A percentile compares a stretch with the other conserved stretches of the same genome.
Conservation (phyloP, 2,888 invertebrate genomes). For the Cryptocephalus moraei region DNA sequence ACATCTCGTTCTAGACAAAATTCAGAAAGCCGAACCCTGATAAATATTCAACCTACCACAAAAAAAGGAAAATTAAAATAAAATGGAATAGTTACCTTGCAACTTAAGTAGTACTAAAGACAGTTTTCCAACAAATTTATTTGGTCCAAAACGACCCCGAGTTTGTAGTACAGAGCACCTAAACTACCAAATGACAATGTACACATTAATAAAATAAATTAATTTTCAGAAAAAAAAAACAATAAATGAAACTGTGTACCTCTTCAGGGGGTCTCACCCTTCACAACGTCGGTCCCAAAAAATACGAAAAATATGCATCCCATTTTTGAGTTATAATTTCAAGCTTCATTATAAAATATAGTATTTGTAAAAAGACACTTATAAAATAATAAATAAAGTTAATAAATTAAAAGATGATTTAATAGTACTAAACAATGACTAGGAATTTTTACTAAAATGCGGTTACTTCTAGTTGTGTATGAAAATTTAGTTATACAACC, state of each 20-base stretch:
- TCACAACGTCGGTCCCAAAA: neutral
- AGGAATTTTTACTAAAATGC: constrained; percentile 5
- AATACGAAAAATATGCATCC: neutral
- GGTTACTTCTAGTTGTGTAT: no score
- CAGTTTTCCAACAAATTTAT: constrained; percentile 13
- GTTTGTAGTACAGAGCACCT: neutral
- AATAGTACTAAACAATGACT: constrained; percentile 4
- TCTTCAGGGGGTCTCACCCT: no score
- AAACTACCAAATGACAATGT: neutral
- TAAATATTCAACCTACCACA: constrained; percentile 4
- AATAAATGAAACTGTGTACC: neutral
- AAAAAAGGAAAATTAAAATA: constrained; percentile 9
- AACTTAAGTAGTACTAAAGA: constrained; percentile 9
- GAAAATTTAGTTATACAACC: no score
- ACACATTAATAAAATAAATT: neutral
- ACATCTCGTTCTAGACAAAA: constrained; percentile 4
- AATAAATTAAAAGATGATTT: constrained; percentile 6
- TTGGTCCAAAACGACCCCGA: constrained; percentile 14
- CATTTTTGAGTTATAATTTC: no score
- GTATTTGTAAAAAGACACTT: no score
- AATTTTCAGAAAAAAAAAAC: neutral
- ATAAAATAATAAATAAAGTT: neutral
- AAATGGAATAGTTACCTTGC: constrained; percentile 5
- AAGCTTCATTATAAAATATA: no score
- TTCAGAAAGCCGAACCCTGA: constrained; percentile 11